Evolutionary conservation across 1,140 invertebrate species (phyloP).

Genomic region (Agrilus planipennis): DNA sequence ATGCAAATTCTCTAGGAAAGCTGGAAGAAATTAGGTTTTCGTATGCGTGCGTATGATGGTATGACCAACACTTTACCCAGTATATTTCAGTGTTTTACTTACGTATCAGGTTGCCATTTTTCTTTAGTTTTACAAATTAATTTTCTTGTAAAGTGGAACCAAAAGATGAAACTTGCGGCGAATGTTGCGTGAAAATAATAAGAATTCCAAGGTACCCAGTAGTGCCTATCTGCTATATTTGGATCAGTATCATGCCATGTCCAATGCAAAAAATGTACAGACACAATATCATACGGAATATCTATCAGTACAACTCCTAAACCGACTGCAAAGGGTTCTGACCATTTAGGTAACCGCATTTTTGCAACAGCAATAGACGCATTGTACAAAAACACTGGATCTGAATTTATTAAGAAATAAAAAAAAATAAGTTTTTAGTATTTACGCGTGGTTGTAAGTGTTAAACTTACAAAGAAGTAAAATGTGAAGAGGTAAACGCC

Average conservation of each 20-base stretch:
- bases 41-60: not conserved
- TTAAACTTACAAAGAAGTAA: constrained; percentile 53
- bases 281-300: constrained; percentile 69
- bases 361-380: constrained; percentile 51
- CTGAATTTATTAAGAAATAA: no score
- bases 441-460: not conserved
- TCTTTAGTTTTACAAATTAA: constrained; percentile 38
- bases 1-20: constrained; percentile 40
- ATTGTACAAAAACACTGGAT: constrained; percentile 65
- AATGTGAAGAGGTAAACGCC: constrained; percentile 57
- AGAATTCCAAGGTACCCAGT: constrained; percentile 67
- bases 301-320: constrained; percentile 62
- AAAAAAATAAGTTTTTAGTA: not conserved
- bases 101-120: constrained; percentile 41
- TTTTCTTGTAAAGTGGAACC: constrained; percentile 47
- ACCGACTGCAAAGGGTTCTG: constrained; percentile 63
- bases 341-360: constrained; percentile 50
- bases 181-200: constrained; percentile 74
- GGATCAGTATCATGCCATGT: constrained; percentile 80
- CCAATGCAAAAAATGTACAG: constrained; percentile 71
- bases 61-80: no score
- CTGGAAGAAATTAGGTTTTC: constrained; percentile 8
- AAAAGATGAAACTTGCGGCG: constrained; percentile 55
- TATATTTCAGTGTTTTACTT: constrained; percentile 16
- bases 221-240: constrained; percentile 65